These are phyloP conservation scores for Megaceryle alcyon DNA, from an alignment of 2,797 vertebrate genomes.

Conservation along the genomic window DNA sequence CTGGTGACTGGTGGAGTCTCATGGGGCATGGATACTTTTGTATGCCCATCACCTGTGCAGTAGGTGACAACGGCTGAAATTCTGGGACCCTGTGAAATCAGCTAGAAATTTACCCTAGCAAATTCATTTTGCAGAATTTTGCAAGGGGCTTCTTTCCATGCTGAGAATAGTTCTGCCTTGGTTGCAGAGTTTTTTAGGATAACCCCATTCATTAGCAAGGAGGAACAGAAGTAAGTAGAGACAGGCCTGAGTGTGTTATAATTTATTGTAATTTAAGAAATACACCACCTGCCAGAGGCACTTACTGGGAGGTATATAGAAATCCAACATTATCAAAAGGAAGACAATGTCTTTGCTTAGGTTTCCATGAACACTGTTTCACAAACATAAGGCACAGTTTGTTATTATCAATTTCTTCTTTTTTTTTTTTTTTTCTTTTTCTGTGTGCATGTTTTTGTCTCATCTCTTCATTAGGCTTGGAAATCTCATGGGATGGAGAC, in stretches of 20 bases:
- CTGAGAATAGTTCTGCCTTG: neutral
- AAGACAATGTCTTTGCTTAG: neutral
- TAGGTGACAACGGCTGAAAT: neutral
- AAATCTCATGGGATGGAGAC: slow-evolving; percentile 99
- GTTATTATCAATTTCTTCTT: neutral
- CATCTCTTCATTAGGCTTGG: slow-evolving; percentile 83
- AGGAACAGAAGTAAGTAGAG: neutral
- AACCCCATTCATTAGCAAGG: neutral
- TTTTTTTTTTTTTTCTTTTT: neutral
- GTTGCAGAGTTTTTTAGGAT: neutral
- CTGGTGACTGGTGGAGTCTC: neutral
- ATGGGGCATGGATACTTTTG: neutral
- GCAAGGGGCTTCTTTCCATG: neutral
- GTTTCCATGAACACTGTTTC: neutral
- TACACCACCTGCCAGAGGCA: neutral
- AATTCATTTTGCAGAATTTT: neutral
- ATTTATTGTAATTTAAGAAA: neutral
- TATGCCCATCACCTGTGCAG: neutral
- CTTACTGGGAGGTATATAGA: neutral
- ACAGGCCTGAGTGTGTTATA: neutral
- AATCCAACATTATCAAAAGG: neutral
- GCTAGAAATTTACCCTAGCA: neutral
- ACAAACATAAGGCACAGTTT: neutral
- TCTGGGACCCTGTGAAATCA: neutral
- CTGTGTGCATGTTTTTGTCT: neutral